A percentile compares a stretch with the other conserved stretches of the same genome.
These are phyloP conservation scores for Asobara japonica DNA, from an alignment of 1,140 invertebrate species.

Conservation along the genomic window DNA sequence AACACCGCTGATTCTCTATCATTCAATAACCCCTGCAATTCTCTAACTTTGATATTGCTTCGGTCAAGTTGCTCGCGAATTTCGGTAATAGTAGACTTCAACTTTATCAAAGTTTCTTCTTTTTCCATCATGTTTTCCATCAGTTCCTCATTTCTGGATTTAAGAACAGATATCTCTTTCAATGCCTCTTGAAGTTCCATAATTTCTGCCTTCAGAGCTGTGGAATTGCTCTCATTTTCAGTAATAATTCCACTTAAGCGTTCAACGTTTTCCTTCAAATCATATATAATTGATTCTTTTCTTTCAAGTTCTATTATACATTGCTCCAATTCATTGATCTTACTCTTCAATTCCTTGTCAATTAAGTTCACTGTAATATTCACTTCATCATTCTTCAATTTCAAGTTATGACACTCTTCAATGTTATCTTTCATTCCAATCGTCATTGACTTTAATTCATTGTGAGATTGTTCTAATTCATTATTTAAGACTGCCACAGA, in stretches of 20 bases:
- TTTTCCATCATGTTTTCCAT: conserved; percentile 55
- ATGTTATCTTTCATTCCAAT: neutral
- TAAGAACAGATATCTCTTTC: conserved; percentile 61
- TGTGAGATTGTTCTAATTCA: neutral
- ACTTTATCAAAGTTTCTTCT: conserved; percentile 46
- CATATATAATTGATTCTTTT: conserved; percentile 36
- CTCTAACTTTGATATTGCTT: conserved; percentile 44
- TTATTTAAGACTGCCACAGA: neutral
- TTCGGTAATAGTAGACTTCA: conserved; percentile 51
- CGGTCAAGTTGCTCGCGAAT: conserved; percentile 52
- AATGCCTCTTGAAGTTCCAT: conserved; percentile 62
- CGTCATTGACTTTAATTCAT: neutral
- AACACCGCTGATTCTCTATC: conserved; percentile 45
- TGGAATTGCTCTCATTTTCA: conserved; percentile 33
- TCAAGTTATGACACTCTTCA: neutral
- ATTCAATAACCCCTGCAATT: conserved; percentile 29
- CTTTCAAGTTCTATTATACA: conserved; percentile 38
- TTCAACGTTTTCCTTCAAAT: conserved; percentile 45
- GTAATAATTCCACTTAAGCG: conserved; percentile 28
- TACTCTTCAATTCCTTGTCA: conserved; percentile 68
- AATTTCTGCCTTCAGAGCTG: conserved; percentile 45
- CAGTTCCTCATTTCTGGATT: conserved; percentile 52
- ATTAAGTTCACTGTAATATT: conserved; percentile 50
- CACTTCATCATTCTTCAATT: conserved; percentile 32
- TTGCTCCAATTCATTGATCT: conserved; percentile 41